Evolutionary conservation across 2,113 vertebrate species (phyloP).

Genomic region (Mastomys natalensis): DNA sequence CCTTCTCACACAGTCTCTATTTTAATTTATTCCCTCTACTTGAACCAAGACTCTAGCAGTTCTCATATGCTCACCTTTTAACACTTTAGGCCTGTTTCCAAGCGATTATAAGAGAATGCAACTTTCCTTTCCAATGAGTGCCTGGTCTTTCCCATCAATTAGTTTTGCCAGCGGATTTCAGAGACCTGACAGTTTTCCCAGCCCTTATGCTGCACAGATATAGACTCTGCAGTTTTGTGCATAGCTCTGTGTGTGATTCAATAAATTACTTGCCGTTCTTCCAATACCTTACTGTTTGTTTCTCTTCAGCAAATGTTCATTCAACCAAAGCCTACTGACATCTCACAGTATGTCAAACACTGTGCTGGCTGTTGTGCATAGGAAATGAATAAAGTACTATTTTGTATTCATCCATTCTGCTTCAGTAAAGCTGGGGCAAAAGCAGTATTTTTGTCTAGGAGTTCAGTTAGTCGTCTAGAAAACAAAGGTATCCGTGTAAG

Average conservation of each 20-base stretch:
- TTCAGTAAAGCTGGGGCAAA: background rate
- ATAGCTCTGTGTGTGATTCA: background rate
- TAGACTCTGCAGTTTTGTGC: slow-evolving; percentile 10
- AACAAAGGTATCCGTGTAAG: background rate
- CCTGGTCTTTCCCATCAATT: background rate
- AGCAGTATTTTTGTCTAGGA: slow-evolving; percentile 1
- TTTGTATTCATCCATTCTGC: slow-evolving; percentile 7
- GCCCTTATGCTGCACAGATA: background rate
- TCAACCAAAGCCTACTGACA: slow-evolving; percentile 54
- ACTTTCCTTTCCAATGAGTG: background rate
- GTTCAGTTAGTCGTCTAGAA: background rate
- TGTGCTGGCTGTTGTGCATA: background rate
- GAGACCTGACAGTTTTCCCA: slow-evolving; percentile 27
- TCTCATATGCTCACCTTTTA: background rate
- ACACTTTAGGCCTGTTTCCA: background rate
- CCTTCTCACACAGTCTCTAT: background rate
- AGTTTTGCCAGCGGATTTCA: slow-evolving; percentile 38
- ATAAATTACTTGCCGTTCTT: slow-evolving; percentile 46
- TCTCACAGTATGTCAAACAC: slow-evolving; percentile 37
- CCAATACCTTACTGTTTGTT: slow-evolving; percentile 58
- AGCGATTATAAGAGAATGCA: slow-evolving; percentile 4
- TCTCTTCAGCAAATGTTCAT: slow-evolving; percentile 58
- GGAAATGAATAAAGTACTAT: slow-evolving; percentile 35
- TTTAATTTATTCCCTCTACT: slow-evolving; percentile 39
- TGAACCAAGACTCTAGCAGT: background rate